A percentile compares a stretch with the other conserved stretches of the same genome.
Conservation (phyloP, 2,797 vertebrate species). For the Psittacula echo region DNA sequence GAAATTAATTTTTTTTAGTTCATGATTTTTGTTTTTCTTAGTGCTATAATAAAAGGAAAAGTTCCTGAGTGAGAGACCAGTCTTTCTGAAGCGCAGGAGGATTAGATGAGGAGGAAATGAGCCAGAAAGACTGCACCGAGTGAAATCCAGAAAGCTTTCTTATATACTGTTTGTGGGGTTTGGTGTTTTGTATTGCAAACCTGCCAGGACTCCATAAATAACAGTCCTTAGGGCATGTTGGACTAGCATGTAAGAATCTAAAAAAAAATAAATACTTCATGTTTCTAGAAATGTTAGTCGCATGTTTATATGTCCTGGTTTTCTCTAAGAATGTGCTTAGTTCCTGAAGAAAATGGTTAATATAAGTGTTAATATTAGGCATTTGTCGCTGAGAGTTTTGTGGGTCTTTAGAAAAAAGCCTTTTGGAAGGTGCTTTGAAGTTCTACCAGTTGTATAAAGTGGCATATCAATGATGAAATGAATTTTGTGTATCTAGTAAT, state of each 20-base stretch:
- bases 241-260: neutral
- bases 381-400: neutral
- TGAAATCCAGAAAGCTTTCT: neutral
- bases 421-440: neutral
- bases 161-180: neutral
- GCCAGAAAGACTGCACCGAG: neutral
- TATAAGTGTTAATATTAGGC: neutral
- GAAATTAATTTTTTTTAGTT: neutral
- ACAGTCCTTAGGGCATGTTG: neutral
- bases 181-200: neutral
- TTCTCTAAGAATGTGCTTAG: neutral
- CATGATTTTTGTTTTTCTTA: neutral
- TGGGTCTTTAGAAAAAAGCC: neutral
- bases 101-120: neutral
- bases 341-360: neutral
- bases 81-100: neutral
- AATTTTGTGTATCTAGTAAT: neutral
- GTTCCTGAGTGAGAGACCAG: neutral
- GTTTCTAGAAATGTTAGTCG: neutral
- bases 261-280: neutral
- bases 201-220: neutral
- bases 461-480: neutral
- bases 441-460: neutral
- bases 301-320: neutral
- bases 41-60: neutral